A percentile compares a stretch with the other conserved stretches of the same genome.
These are phyloP conservation scores for Akabosia matsudoensis DNA, from an alignment of 1,140 invertebrate genomes.

Conservation along the genomic window DNA sequence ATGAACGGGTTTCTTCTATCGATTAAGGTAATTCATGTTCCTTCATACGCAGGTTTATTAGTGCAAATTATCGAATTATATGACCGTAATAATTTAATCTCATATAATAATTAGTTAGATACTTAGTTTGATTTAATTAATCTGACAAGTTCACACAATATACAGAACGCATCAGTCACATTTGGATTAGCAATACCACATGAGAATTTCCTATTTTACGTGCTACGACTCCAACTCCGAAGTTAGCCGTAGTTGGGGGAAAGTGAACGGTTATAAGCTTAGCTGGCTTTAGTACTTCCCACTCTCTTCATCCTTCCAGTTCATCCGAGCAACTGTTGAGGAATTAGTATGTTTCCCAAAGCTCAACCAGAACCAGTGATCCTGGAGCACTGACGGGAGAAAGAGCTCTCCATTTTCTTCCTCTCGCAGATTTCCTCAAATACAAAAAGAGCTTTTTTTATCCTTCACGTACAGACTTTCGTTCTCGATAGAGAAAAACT, in stretches of 20 bases:
- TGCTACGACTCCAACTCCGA: too few relatives aligned
- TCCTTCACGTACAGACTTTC: not conserved
- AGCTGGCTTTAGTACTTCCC: not conserved
- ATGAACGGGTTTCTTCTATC: not conserved
- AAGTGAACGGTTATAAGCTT: not conserved
- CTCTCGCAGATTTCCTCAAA: not conserved
- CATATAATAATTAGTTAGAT: not conserved
- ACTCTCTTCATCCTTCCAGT: not conserved
- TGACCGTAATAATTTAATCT: not conserved
- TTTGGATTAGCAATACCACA: too few relatives aligned
- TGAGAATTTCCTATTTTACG: too few relatives aligned
- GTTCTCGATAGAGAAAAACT: not conserved
- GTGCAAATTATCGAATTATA: too few relatives aligned
- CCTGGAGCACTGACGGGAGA: not conserved
- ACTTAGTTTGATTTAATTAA: too few relatives aligned
- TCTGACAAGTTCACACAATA: too few relatives aligned
- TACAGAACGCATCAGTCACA: too few relatives aligned
- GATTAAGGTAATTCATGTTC: not conserved
- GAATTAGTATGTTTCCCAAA: constrained; percentile 10
- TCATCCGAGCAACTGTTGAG: not conserved
- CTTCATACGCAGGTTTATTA: not conserved
- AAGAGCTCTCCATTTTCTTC: not conserved
- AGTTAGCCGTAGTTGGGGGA: not conserved
- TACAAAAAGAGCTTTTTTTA: not conserved
- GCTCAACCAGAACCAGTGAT: constrained; percentile 10